A percentile compares a stretch with the other conserved stretches of the same genome.
These are phyloP conservation scores for Glossosoma conforme DNA, from an alignment of 1,140 invertebrate genomes.

Conservation along the genomic window DNA sequence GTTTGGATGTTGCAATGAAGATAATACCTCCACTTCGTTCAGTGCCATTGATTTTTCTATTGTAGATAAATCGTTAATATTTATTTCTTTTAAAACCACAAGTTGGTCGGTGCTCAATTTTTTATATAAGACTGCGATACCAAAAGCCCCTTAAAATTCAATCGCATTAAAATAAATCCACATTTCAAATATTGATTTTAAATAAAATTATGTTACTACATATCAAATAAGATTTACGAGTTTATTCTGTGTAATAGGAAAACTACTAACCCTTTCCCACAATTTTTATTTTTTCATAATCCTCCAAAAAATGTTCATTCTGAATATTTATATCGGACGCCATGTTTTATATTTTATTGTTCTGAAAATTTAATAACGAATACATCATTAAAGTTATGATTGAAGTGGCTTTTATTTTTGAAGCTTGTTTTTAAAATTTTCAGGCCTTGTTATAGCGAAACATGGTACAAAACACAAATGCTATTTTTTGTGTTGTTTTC, in stretches of 20 bases:
- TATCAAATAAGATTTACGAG: neutral
- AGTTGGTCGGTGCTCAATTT: conserved; percentile 59
- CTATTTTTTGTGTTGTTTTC: too few relatives aligned
- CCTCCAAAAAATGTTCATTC: conserved; percentile 10
- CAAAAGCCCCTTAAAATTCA: conserved; percentile 60
- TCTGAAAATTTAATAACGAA: too few relatives aligned
- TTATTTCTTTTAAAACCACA: conserved; percentile 74
- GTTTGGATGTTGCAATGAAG: conserved; percentile 68
- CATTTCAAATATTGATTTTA: conserved; percentile 2
- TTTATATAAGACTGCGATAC: conserved; percentile 66
- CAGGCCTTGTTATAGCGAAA: too few relatives aligned
- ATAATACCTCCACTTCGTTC: conserved; percentile 71
- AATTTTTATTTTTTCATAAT: conserved; percentile 27
- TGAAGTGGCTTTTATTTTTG: too few relatives aligned
- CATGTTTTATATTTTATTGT: too few relatives aligned
- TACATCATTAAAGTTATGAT: too few relatives aligned
- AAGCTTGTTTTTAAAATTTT: too few relatives aligned
- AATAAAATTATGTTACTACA: neutral
- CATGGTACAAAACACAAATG: too few relatives aligned
- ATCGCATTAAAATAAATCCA: neutral
- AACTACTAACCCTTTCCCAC: conserved; percentile 26
- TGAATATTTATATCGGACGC: neutral
- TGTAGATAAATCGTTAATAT: conserved; percentile 65
- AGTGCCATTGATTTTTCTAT: conserved; percentile 66
- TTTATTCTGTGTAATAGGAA: neutral